Conservation (phyloP, 2,888 invertebrate species). For the Aphodius granarius region DNA sequence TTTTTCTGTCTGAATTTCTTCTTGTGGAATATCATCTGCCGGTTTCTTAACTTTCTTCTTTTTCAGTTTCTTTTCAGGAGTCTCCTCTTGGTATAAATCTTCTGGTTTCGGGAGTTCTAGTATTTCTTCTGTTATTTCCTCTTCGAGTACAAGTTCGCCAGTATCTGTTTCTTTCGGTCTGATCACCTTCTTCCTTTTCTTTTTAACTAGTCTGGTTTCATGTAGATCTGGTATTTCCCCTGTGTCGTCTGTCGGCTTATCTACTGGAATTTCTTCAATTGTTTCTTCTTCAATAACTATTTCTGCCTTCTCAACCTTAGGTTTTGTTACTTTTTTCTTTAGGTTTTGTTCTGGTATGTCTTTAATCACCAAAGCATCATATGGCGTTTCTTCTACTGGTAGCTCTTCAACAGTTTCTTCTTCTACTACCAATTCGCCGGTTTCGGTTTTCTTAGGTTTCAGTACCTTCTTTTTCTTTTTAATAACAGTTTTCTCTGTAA, state of each 20-base stretch:
- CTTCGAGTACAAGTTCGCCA: slow-evolving; percentile 34
- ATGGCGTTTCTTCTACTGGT: background rate
- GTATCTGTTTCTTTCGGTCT: slow-evolving; percentile 20
- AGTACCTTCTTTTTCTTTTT: slow-evolving; percentile 19
- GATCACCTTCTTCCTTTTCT: slow-evolving; percentile 8
- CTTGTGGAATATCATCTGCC: slow-evolving; percentile 31
- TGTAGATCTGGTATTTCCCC: slow-evolving; percentile 10
- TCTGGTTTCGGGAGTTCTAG: background rate
- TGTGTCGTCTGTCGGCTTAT: slow-evolving; percentile 4
- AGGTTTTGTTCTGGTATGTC: slow-evolving; percentile 17
- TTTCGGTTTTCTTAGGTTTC: slow-evolving; percentile 21
- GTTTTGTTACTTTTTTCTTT: slow-evolving; percentile 15
- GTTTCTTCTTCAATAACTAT: slow-evolving; percentile 15
- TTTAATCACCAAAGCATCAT: background rate
- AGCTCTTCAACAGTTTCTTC: slow-evolving; percentile 30
- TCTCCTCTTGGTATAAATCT: background rate
- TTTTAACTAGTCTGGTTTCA: slow-evolving; percentile 17
- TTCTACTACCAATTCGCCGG: slow-evolving; percentile 24
- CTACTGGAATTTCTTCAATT: background rate
- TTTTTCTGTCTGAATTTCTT: slow-evolving; percentile 31
- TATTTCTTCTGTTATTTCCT: slow-evolving; percentile 20
- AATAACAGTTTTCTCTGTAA: slow-evolving; percentile 23
- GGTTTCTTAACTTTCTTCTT: slow-evolving; percentile 13
- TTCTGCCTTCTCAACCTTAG: slow-evolving; percentile 22
- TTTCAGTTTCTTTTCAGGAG: background rate